Evolutionary conservation across 2,888 invertebrate species (phyloP).

Genomic region (Falcaria lacertinaria): DNA sequence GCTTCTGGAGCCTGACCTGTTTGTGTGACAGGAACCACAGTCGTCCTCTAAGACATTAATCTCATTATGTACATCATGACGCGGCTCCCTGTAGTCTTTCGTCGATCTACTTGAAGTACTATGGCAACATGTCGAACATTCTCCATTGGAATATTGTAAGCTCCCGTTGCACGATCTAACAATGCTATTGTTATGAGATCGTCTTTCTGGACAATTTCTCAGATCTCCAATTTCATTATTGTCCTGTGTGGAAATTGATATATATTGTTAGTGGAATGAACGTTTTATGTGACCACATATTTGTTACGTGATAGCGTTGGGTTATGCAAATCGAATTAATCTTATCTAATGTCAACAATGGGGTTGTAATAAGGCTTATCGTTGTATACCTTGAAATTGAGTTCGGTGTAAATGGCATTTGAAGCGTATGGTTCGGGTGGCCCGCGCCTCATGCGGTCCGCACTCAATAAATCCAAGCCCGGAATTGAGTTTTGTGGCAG

Average conservation of each 20-base stretch:
- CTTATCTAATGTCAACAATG: conserved; percentile 53
- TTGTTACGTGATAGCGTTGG: conserved; percentile 26
- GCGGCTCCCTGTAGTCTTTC: conserved; percentile 70
- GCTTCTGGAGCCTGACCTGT: conserved; percentile 70
- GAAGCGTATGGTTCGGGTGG: conserved; percentile 75
- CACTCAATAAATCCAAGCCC: conserved; percentile 65
- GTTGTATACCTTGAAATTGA: conserved; percentile 71
- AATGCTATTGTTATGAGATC: conserved; percentile 76
- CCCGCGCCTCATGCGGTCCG: conserved; percentile 63
- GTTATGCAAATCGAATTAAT: conserved; percentile 56
- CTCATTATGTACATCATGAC: conserved; percentile 64
- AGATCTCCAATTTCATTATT: conserved; percentile 68
- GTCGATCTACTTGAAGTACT: conserved; percentile 74
- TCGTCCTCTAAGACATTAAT: conserved; percentile 68
- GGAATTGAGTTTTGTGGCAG: conserved; percentile 73
- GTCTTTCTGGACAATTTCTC: conserved; percentile 68
- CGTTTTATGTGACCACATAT: conserved; percentile 21
- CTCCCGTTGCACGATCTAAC: conserved; percentile 74
- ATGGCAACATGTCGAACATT: conserved; percentile 74
- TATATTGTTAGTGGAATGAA: conserved; percentile 30
- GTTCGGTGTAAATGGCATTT: conserved; percentile 76
- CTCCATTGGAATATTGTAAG: conserved; percentile 71
- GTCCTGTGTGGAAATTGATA: conserved; percentile 60
- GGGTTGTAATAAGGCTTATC: conserved; percentile 59
- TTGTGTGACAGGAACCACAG: conserved; percentile 69